These are phyloP conservation scores for Campaea margaritaria DNA, from an alignment of 2,888 invertebrate genomes.

Conservation along the genomic window DNA sequence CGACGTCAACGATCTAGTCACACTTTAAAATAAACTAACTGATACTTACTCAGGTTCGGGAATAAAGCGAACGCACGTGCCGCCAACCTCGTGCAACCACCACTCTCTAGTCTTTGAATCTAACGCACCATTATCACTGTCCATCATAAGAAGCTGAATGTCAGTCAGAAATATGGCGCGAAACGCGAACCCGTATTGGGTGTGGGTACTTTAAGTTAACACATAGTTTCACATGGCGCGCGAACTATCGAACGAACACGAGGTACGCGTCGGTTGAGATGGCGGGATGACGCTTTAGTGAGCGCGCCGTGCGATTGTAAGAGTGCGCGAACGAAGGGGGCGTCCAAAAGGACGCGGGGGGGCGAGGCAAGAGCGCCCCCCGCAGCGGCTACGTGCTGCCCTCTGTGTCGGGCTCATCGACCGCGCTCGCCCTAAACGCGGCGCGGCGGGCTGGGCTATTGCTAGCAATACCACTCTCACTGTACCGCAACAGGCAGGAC, in stretches of 20 bases:
- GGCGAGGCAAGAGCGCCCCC: conserved; percentile 59
- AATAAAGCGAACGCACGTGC: conserved; percentile 70
- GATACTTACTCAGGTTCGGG: conserved; percentile 74
- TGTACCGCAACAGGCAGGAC: conserved; percentile 69
- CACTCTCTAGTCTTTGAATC: conserved; percentile 49
- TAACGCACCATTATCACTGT: conserved; percentile 74
- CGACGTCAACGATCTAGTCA: conserved; percentile 67
- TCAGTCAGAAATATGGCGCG: neutral
- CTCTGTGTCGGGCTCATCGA: conserved; percentile 83
- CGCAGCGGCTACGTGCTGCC: conserved; percentile 75
- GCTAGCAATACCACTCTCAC: conserved; percentile 60
- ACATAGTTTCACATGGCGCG: conserved; percentile 81
- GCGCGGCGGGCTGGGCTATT: conserved; percentile 39
- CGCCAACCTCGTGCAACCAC: conserved; percentile 66
- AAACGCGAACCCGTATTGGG: conserved; percentile 31
- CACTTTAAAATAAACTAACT: conserved; percentile 79
- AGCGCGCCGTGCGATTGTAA: conserved; percentile 79
- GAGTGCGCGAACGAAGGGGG: conserved; percentile 75
- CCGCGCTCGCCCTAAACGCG: conserved; percentile 78
- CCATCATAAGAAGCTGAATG: conserved; percentile 45
- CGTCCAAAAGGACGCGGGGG: conserved; percentile 62
- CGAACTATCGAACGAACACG: conserved; percentile 60
- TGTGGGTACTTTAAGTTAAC: conserved; percentile 62
- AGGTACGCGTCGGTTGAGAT: conserved; percentile 69
- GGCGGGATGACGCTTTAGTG: conserved; percentile 84